Conservation (phyloP, 2,113 vertebrate species). For the Brevimyrus niger region DNA sequence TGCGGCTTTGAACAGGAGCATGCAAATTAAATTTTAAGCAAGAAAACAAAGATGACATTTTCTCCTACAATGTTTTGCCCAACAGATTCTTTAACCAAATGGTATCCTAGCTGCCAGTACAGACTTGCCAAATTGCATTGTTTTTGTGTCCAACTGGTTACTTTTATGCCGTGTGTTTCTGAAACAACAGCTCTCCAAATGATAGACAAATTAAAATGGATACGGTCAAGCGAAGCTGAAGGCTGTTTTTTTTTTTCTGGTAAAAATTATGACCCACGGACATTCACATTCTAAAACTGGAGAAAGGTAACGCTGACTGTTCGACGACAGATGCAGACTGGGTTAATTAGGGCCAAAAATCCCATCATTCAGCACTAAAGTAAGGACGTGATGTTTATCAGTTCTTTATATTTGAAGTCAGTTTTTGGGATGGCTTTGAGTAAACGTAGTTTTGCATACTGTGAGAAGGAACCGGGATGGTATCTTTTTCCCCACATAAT, state of each 20-base stretch:
- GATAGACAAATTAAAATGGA: not conserved
- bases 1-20: not conserved
- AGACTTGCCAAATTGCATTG: not conserved
- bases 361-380: slow-evolving; percentile 54
- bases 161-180: not conserved
- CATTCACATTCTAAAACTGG: slow-evolving; percentile 43
- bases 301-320: slow-evolving; percentile 56
- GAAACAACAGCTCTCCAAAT: not conserved
- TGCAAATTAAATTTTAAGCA: not conserved
- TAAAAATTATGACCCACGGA: slow-evolving; percentile 45
- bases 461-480: not conserved
- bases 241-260: not conserved
- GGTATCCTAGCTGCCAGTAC: not conserved
- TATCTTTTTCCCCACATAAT: not conserved
- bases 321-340: slow-evolving; percentile 48
- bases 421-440: slow-evolving; percentile 52
- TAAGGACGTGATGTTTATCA: slow-evolving; percentile 53
- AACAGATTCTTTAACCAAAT: not conserved
- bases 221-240: not conserved
- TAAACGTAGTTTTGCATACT: slow-evolving; percentile 12
- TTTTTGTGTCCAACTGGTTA: not conserved
- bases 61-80: not conserved
- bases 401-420: slow-evolving; percentile 53
- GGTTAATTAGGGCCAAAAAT: slow-evolving; percentile 63
- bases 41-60: not conserved